Evolutionary conservation across 2,888 invertebrate species (phyloP).

Genomic region (Lamellibrachia columna): DNA sequence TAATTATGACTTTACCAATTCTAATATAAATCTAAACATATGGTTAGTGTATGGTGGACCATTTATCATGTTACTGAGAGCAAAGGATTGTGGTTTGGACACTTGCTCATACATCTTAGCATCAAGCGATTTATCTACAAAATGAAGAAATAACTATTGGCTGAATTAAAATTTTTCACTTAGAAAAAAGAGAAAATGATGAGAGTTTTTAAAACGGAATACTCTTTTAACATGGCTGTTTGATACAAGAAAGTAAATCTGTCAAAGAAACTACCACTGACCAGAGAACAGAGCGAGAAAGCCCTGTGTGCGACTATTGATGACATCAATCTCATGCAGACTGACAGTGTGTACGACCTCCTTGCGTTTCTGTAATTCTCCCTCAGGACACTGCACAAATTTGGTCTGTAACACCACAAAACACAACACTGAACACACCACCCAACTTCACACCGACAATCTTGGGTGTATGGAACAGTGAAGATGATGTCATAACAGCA

Average conservation of each 20-base stretch:
- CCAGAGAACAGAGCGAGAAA: slow-evolving; percentile 96
- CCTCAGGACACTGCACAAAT: slow-evolving; percentile 98
- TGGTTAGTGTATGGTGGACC: not conserved
- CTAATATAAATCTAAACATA: not conserved
- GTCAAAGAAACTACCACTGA: slow-evolving; percentile 51
- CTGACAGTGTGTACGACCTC: slow-evolving; percentile 97
- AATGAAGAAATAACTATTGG: not conserved
- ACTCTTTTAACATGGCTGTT: not conserved
- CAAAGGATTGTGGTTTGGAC: not conserved
- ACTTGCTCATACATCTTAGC: not conserved
- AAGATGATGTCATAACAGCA: not conserved
- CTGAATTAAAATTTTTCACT: not conserved
- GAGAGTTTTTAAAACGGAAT: not conserved
- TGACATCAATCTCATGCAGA: slow-evolving; percentile 98
- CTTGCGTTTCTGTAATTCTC: slow-evolving; percentile 96
- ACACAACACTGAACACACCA: no score
- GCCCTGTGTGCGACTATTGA: slow-evolving; percentile 97
- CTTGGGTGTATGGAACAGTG: not conserved
- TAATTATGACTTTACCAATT: not conserved
- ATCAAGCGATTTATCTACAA: not conserved
- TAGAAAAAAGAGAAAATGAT: no score
- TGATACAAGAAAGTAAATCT: not conserved
- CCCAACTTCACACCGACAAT: not conserved
- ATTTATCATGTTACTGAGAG: not conserved
- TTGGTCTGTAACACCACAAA: slow-evolving; percentile 68